These are phyloP conservation scores for Natrix natrix DNA, from an alignment of 2,797 vertebrate species.

Conservation along the genomic window DNA sequence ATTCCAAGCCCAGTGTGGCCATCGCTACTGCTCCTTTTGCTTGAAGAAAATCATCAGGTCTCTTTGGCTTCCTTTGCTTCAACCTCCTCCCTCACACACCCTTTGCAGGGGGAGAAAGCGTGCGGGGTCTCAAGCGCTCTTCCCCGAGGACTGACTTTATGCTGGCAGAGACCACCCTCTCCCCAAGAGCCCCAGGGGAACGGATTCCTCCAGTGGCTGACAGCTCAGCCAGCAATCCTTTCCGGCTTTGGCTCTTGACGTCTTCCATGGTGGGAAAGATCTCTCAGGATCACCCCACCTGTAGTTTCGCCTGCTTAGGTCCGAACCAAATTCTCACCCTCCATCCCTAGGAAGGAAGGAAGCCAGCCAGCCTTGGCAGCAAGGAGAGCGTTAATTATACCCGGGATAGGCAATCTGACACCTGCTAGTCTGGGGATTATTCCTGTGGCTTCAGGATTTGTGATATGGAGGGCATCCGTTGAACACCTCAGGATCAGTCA, in stretches of 20 bases:
- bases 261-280: neutral
- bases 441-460: neutral
- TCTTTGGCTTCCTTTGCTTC: slow-evolving; percentile 16
- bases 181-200: neutral
- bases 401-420: neutral
- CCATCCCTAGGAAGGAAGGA: neutral
- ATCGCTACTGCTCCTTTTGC: slow-evolving; percentile 93
- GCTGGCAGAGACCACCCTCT: neutral
- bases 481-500: neutral
- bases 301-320: too few species aligned
- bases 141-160: neutral
- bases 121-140: neutral
- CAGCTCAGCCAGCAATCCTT: neutral
- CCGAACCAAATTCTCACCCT: neutral
- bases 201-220: neutral
- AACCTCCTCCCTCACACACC: neutral
- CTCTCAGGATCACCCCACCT: neutral
- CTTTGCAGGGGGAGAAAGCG: neutral
- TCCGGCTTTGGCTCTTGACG: neutral
- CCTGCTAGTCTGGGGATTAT: neutral
- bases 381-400: neutral
- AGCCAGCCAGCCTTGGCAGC: neutral
- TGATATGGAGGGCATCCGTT: neutral
- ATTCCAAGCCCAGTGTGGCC: slow-evolving; percentile 93
- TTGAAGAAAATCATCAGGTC: slow-evolving; percentile 92